Percentiles rank a stretch among this genome's conserved stretches.
Evolutionary conservation across 1,140 invertebrate species (phyloP).

Genomic region (Amphibalanus amphitrite): DNA sequence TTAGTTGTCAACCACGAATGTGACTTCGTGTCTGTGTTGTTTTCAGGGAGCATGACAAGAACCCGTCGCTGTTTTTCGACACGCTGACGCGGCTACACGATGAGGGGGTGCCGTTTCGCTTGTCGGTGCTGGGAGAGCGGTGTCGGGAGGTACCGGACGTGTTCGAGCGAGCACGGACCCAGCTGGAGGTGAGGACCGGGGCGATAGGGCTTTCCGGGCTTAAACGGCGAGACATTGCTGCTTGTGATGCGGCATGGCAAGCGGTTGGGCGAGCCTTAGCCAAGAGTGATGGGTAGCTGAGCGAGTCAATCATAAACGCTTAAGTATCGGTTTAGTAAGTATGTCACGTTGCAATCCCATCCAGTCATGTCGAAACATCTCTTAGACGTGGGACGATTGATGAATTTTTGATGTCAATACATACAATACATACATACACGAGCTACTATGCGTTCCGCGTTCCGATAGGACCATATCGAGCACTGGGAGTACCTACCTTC

Average conservation of each 20-base stretch:
- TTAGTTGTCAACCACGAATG: too few relatives aligned
- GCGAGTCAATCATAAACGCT: too few relatives aligned
- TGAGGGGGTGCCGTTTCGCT: constrained; percentile 34
- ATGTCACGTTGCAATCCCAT: too few relatives aligned
- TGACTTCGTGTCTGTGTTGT: not conserved
- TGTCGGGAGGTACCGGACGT: constrained; percentile 37
- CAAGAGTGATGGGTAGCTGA: too few relatives aligned
- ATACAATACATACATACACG: too few relatives aligned
- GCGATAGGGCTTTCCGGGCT: constrained; percentile 7
- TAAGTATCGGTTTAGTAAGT: too few relatives aligned
- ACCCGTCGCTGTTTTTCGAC: constrained; percentile 44
- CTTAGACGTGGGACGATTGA: too few relatives aligned
- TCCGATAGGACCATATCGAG: not conserved
- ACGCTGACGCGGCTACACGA: constrained; percentile 37
- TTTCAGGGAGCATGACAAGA: constrained; percentile 54
- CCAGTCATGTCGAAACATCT: too few relatives aligned
- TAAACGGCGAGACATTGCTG: not conserved
- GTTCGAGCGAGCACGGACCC: constrained; percentile 39
- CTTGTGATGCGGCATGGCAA: too few relatives aligned
- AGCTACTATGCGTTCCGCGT: not conserved
- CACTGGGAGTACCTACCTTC: not conserved
- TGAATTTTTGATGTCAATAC: too few relatives aligned
- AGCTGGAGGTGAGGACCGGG: constrained; percentile 29
- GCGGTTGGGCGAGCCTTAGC: too few relatives aligned
- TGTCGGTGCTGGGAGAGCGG: constrained; percentile 43